These are phyloP conservation scores for Drosophila santomea DNA, from an alignment of 1,140 invertebrate species.

Conservation along the genomic window DNA sequence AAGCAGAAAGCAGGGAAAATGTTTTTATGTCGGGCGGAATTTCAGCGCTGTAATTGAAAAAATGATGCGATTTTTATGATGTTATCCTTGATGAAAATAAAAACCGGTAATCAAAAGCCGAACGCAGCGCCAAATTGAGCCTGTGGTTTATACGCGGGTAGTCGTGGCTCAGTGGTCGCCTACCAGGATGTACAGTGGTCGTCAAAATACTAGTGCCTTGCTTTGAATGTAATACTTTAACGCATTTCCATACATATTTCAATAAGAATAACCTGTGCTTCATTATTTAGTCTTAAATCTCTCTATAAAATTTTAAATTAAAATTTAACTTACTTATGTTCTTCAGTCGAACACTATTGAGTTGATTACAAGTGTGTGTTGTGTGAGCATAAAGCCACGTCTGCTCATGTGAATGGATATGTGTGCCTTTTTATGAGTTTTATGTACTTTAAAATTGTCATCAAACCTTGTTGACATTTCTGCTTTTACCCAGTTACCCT, in stretches of 20 bases:
- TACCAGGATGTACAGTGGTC: conserved; percentile 35
- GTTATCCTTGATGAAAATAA: conserved; percentile 72
- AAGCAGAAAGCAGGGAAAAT: conserved; percentile 8
- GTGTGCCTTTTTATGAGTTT: conserved; percentile 65
- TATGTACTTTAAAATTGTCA: conserved; percentile 62
- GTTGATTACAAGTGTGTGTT: neutral
- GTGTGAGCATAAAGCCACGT: conserved; percentile 9
- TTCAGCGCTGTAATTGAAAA: conserved; percentile 69
- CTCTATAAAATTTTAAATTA: too few species aligned
- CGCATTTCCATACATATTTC: too few species aligned
- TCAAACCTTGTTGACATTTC: conserved; percentile 55
- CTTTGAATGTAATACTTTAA: too few species aligned
- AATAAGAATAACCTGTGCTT: too few species aligned
- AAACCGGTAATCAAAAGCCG: conserved; percentile 73
- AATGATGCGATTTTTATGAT: conserved; percentile 78
- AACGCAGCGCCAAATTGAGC: conserved; percentile 54
- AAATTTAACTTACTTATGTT: too few species aligned
- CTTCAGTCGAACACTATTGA: neutral
- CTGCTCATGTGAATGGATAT: neutral
- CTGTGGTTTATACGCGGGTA: conserved; percentile 66
- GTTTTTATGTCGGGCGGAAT: conserved; percentile 34
- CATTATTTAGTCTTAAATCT: too few species aligned
- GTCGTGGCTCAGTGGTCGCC: conserved; percentile 30
- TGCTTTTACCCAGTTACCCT: conserved; percentile 22
- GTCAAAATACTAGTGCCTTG: neutral